These are phyloP conservation scores for Sapayoa aenigma DNA, from an alignment of 2,113 vertebrate species.

Conservation along the genomic window DNA sequence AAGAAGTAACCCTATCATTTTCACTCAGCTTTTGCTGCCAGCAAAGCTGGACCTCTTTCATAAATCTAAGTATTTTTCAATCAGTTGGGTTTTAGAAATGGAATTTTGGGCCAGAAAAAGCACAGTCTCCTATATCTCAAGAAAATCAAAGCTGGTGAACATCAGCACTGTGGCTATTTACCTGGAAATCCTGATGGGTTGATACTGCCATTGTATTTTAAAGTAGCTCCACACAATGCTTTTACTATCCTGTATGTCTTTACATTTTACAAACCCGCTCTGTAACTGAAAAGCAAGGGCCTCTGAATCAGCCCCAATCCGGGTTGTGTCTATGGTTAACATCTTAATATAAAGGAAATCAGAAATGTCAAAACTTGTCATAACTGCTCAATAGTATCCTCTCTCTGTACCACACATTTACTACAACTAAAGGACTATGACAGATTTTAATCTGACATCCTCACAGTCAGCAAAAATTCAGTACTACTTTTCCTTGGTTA, in stretches of 20 bases:
- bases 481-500: background rate
- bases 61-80: background rate
- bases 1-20: background rate
- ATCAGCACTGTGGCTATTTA: background rate
- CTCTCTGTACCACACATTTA: background rate
- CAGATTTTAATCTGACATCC: background rate
- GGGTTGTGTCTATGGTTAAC: background rate
- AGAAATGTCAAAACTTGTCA: background rate
- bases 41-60: background rate
- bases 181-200: background rate
- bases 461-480: background rate
- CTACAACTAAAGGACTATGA: background rate
- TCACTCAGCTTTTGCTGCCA: background rate
- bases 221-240: background rate
- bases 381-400: background rate
- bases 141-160: background rate
- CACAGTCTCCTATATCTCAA: background rate
- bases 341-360: background rate
- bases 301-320: background rate
- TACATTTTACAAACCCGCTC: background rate
- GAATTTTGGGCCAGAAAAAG: background rate
- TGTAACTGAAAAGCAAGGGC: background rate
- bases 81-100: background rate
- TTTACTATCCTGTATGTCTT: background rate
- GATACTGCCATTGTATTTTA: background rate